Evolutionary conservation across 2,797 vertebrate species (phyloP).

Genomic region (Chromis chromis): DNA sequence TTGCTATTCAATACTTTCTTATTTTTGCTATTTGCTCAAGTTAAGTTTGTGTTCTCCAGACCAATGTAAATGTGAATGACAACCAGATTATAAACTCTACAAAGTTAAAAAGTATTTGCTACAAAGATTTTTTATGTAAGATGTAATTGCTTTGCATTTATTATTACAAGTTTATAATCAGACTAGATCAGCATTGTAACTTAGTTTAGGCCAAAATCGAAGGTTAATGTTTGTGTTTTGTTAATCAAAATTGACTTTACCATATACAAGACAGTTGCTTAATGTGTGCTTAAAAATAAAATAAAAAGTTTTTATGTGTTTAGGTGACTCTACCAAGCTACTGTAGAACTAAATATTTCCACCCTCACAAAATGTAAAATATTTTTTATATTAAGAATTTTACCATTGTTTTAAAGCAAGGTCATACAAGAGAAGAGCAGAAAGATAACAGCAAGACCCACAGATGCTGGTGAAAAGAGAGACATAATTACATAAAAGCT

Average conservation of each 20-base stretch:
- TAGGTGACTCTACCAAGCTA: not conserved
- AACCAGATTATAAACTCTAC: not conserved
- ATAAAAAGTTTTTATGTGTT: not conserved
- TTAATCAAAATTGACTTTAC: not conserved
- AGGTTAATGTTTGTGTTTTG: not conserved
- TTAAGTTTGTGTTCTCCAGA: not conserved
- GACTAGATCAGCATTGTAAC: not conserved
- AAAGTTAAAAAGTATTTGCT: not conserved
- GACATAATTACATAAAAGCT: conserved; percentile 14
- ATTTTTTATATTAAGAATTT: not conserved
- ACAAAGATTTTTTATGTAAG: not conserved
- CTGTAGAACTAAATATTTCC: not conserved
- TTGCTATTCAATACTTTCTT: not conserved
- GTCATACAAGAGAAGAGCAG: not conserved
- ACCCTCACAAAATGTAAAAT: not conserved
- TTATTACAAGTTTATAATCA: not conserved
- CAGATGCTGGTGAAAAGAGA: conserved; percentile 6
- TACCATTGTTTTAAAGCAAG: conserved; percentile 5
- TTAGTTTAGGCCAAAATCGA: not conserved
- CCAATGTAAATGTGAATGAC: not conserved
- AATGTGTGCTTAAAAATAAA: not conserved
- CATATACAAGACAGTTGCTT: not conserved
- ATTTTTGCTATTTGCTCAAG: no score
- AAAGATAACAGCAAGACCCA: not conserved
- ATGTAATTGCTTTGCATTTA: not conserved